Percentiles rank a stretch among this genome's conserved stretches.
phyloP scores from a whole-genome alignment of 2,888 invertebrate genomes.

The Lasioglossum marginatum region DNA sequence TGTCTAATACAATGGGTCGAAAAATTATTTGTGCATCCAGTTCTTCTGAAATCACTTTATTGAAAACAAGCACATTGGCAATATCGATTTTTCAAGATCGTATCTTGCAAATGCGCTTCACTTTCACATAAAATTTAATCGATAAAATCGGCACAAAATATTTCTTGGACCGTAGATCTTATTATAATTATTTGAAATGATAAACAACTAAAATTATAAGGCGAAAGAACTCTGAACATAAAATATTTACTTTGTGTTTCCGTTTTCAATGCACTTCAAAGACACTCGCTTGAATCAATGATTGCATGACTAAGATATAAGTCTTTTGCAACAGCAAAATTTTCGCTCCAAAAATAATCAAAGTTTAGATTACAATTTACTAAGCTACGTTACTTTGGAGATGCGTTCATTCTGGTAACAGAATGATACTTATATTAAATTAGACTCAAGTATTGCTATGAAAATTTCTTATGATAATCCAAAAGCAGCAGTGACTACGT shows the following conservation, averaged over 20 bases:
- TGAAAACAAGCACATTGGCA: neutral
- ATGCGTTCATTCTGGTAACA: neutral
- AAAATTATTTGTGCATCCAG: neutral
- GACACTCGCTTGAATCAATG: constrained; percentile 20
- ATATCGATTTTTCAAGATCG: neutral
- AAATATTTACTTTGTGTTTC: constrained; percentile 4
- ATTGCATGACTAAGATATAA: constrained; percentile 20
- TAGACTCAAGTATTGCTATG: constrained; percentile 17
- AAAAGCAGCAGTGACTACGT: constrained; percentile 18
- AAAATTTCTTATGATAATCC: neutral
- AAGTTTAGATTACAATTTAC: constrained; percentile 36
- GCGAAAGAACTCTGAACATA: constrained; percentile 21
- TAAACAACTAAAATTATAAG: constrained; percentile 40
- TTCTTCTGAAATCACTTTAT: neutral
- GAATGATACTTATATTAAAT: constrained; percentile 10
- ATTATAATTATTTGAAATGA: constrained; percentile 28
- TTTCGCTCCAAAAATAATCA: constrained; percentile 27
- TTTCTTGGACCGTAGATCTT: constrained; percentile 7
- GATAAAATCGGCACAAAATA: neutral
- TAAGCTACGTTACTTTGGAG: neutral
- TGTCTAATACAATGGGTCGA: neutral
- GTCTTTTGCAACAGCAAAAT: constrained; percentile 2
- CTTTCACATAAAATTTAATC: neutral
- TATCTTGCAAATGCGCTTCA: neutral
- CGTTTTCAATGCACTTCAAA: constrained; percentile 65